These are phyloP conservation scores for Gymnopithys bicolor DNA, from an alignment of 2,797 vertebrate genomes.

Conservation along the genomic window DNA sequence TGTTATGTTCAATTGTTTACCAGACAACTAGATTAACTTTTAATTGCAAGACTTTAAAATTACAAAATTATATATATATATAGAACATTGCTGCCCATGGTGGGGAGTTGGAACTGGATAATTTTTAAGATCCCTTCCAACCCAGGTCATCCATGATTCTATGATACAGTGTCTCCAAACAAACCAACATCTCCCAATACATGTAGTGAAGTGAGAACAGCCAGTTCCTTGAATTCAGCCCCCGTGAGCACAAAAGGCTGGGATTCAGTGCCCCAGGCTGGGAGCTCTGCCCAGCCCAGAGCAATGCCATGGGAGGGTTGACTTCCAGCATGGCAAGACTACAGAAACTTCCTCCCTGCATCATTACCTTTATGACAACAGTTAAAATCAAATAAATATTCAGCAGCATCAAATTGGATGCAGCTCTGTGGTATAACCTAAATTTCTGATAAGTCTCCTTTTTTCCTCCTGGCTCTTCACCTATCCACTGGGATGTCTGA, in stretches of 20 bases:
- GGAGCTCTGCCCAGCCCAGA: background rate
- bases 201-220: background rate
- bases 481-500: background rate
- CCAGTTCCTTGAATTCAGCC: background rate
- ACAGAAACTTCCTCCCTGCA: background rate
- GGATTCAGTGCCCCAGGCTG: rapidly evolving
- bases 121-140: background rate
- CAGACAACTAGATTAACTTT: background rate
- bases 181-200: background rate
- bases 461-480: background rate
- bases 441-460: background rate
- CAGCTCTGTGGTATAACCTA: background rate
- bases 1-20: background rate
- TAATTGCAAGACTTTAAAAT: background rate
- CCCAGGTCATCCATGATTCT: background rate
- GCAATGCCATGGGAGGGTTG: rapidly evolving
- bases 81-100: rapidly evolving
- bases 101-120: background rate
- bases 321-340: background rate
- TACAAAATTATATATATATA: too few species aligned
- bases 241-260: rapidly evolving
- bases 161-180: background rate
- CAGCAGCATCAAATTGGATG: background rate
- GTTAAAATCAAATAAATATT: background rate
- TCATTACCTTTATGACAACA: background rate